Base-by-base conservation (phyloP, 2,797 vertebrate genomes). In the Propithecus deckenii region DNA sequence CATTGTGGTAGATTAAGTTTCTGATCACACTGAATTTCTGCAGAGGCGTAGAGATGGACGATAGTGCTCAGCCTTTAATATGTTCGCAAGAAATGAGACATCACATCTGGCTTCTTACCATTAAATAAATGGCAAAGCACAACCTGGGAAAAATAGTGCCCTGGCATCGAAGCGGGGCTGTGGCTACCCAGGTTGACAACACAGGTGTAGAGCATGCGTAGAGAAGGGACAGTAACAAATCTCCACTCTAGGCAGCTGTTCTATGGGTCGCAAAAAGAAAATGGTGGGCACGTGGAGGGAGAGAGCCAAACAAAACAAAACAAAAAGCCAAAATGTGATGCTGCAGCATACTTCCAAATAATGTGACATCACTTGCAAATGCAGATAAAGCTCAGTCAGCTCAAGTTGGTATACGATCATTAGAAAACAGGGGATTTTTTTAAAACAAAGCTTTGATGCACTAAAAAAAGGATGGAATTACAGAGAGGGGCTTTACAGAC, bases 51-150 rank as follows among this genome's bases (percentile, higher is more conserved):
- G 81, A 97, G 57, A 80, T 94, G 61, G 69, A 50, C 0, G 1
- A 55, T 79, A 91, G 43, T 18, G 10, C 95, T 79, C 32, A 72
- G 46, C 41, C 22, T 95, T 83, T 74, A 86, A 78, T 74, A 85
- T 88, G 35, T 63, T 75, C 95, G 63, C 35, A 91, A 95, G 61
- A 92, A 94, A 72, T 57, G 67, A 95, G 85, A 89, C 50, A 86
- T 89, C 63, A 83, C 55, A 83, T 91, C 46, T 95, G 93, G n/a
- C 48, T 84, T 96, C n/a, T 97, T 86, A 96, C 32, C 35, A 76
- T 83, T 89, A 75, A 85, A 91, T 87, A 95, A 96, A 55, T 79
- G 87, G 63, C 43, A 96, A 71, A 71, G 69, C 61, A 86, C 32
- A 89, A 71, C 41, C 52, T 69, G 43, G 25, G 41, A 93, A 63